Percentiles rank a stretch among this genome's conserved stretches.
phyloP scores from a whole-genome alignment of 2,888 invertebrate species.

The Harpalus rufipes region DNA sequence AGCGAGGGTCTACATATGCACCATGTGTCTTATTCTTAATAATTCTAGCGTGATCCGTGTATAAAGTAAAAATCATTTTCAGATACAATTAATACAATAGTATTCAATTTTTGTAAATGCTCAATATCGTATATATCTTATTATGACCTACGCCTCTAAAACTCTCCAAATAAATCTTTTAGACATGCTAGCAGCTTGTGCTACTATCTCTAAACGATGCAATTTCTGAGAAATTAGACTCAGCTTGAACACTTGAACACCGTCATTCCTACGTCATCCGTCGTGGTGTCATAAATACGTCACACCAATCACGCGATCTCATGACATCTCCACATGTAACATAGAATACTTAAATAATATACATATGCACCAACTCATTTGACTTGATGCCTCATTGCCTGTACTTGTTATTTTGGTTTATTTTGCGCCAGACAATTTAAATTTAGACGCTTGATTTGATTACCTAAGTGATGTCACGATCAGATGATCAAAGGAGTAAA shows the following conservation, averaged over 20 bases:
- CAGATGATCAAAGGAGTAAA: not conserved
- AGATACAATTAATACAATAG: too few relatives aligned
- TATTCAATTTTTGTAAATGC: too few relatives aligned
- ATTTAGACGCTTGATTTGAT: slow-evolving; percentile 11
- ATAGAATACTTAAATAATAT: too few relatives aligned
- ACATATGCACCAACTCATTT: not conserved
- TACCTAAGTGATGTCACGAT: slow-evolving; percentile 23
- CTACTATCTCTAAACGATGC: too few relatives aligned
- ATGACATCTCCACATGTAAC: not conserved
- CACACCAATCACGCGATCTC: slow-evolving; percentile 36
- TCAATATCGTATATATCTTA: too few relatives aligned
- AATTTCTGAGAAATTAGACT: too few relatives aligned
- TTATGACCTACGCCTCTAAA: too few relatives aligned
- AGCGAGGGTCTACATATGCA: too few relatives aligned
- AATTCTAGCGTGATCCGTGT: too few relatives aligned
- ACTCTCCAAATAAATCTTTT: not conserved
- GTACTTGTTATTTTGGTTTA: slow-evolving; percentile 33
- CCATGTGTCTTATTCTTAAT: too few relatives aligned
- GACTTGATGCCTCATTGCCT: not conserved
- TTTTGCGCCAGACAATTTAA: slow-evolving; percentile 34
- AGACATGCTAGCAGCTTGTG: too few relatives aligned
- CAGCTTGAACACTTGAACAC: not conserved
- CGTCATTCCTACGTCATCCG: slow-evolving; percentile 25
- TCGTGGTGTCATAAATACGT: not conserved
- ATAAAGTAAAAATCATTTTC: too few relatives aligned